Conservation (phyloP, 2,888 invertebrate species). For the Phragmatobia fuliginosa region DNA sequence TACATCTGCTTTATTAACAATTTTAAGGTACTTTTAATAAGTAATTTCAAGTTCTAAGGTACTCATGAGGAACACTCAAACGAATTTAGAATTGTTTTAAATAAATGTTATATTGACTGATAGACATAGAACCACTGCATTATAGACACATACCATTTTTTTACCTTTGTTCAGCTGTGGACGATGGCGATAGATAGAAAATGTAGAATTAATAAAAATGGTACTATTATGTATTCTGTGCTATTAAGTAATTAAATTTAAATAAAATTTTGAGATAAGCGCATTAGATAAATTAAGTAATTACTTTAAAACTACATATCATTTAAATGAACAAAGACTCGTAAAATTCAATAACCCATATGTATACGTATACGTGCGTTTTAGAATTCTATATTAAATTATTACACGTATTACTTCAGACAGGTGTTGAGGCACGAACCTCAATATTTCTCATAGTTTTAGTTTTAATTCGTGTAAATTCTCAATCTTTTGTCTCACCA, state of each 20-base stretch:
- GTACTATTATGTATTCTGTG: too few species aligned
- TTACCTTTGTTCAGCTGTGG: too few species aligned
- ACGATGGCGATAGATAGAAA: too few species aligned
- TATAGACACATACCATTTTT: too few species aligned
- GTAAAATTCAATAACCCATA: slow-evolving; percentile 35
- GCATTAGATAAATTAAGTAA: slow-evolving; percentile 6
- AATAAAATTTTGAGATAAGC: background rate
- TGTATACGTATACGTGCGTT: slow-evolving; percentile 37
- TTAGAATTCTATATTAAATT: slow-evolving; percentile 39
- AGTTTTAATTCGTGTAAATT: slow-evolving; percentile 50
- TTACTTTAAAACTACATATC: slow-evolving; percentile 1
- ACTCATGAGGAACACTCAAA: background rate
- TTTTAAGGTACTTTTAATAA: too few species aligned
- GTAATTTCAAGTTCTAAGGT: too few species aligned
- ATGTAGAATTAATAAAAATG: too few species aligned
- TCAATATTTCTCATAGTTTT: slow-evolving; percentile 64
- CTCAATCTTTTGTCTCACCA: slow-evolving; percentile 17
- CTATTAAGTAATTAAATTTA: too few species aligned
- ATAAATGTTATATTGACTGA: too few species aligned
- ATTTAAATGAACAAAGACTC: slow-evolving; percentile 7
- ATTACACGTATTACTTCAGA: slow-evolving; percentile 32
- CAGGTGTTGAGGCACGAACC: slow-evolving; percentile 49
- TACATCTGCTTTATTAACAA: too few species aligned
- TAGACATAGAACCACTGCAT: too few species aligned
- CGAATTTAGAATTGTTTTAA: background rate